phyloP scores from a whole-genome alignment of 35 echinoderm and acorn worm genomes.

The Amphiura filiformis region DNA sequence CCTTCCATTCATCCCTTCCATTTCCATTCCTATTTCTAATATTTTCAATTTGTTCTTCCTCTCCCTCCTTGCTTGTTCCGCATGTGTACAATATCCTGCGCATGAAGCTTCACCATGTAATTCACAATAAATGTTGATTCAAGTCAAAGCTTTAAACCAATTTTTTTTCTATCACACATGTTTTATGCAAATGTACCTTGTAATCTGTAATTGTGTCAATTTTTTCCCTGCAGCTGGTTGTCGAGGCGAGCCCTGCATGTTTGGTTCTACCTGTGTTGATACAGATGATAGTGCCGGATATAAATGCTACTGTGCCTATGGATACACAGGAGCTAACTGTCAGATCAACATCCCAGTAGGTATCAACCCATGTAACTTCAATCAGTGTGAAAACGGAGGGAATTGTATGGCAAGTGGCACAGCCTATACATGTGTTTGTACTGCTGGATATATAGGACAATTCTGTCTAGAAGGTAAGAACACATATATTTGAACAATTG shows the following conservation, averaged over 20 bases:
- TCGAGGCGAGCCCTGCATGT: conserved; percentile 63
- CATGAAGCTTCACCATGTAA: no score
- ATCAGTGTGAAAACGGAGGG: conserved; percentile 77
- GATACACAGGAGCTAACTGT: conserved; percentile 65
- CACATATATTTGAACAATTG: neutral
- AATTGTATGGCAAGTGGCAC: conserved; percentile 60
- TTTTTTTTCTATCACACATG: no score
- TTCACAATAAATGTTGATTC: no score
- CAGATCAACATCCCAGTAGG: conserved; percentile 44
- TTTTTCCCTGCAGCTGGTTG: conserved; percentile 61
- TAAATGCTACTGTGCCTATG: conserved; percentile 63
- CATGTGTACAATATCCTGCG: no score
- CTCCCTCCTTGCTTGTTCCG: no score
- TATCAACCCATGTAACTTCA: conserved; percentile 61
- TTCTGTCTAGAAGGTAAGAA: conserved; percentile 59
- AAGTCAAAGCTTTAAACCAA: no score
- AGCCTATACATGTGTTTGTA: conserved; percentile 63
- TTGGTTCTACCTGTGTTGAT: conserved; percentile 63
- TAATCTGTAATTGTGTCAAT: no score
- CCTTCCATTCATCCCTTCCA: no score
- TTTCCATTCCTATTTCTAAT: no score
- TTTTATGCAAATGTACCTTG: no score
- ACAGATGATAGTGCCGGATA: conserved; percentile 21
- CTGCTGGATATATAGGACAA: conserved; percentile 34
- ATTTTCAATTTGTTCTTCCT: no score